Evolutionary conservation across 2,888 invertebrate genomes (phyloP).

Genomic region (Scaptodrosophila latifasciaeformis): DNA sequence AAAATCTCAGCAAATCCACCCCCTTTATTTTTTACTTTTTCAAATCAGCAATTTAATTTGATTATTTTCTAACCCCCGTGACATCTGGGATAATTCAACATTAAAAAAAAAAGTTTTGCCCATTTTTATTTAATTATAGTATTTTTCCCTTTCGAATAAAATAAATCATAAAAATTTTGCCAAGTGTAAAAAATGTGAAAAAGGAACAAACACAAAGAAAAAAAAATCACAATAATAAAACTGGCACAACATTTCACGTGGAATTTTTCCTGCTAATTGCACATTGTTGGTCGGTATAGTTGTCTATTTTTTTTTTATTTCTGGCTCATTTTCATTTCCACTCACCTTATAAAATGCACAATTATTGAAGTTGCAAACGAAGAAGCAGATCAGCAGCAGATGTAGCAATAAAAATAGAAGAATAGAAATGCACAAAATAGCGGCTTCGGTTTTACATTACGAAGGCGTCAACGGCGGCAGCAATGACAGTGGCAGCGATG

Average conservation of each 20-base stretch:
- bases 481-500: conserved; percentile 7
- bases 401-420: neutral
- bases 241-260: conserved; percentile 35
- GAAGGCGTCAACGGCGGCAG: conserved; percentile 1
- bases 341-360: conserved; percentile 53
- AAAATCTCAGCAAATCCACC: too few species aligned
- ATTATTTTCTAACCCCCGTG: too few species aligned
- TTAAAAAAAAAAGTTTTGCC: too few species aligned
- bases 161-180: too few species aligned
- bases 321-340: too few species aligned
- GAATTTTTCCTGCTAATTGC: conserved; percentile 17
- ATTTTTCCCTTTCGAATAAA: too few species aligned
- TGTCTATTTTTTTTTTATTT: neutral
- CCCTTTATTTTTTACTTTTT: too few species aligned
- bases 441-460: too few species aligned
- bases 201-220: conserved; percentile 27
- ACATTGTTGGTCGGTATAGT: conserved; percentile 8
- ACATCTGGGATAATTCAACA: too few species aligned
- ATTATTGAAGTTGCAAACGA: conserved; percentile 36
- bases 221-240: conserved; percentile 29
- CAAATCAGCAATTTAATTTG: too few species aligned
- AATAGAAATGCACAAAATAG: neutral
- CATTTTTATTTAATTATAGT: too few species aligned
- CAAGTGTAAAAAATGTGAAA: conserved; percentile 22
- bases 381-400: too few species aligned